A percentile compares a stretch with the other conserved stretches of the same genome.
Conservation (phyloP, 2,797 vertebrate species). For the Hapalemur alaotrensis region DNA sequence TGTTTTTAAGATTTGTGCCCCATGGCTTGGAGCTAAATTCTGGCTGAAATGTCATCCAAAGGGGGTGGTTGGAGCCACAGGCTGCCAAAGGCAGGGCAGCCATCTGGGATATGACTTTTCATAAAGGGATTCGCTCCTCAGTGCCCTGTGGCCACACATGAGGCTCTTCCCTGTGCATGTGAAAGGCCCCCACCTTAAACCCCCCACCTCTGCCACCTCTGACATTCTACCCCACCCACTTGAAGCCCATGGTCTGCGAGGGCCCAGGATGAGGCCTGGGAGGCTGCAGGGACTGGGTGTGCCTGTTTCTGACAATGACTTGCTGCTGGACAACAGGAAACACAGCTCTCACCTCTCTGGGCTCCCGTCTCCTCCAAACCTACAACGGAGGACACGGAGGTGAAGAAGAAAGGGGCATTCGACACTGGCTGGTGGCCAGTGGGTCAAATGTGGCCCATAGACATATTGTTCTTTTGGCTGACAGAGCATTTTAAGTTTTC, state of each 20-base stretch:
- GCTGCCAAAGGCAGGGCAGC: not conserved
- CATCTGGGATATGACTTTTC: not conserved
- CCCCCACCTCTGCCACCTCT: too few relatives aligned
- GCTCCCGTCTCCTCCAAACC: not conserved
- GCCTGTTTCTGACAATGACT: not conserved
- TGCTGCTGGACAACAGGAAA: not conserved
- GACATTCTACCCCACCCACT: accelerated
- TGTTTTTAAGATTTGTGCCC: slow-evolving; percentile 54
- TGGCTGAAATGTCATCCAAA: slow-evolving; percentile 49
- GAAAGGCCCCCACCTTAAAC: not conserved
- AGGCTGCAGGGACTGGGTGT: accelerated
- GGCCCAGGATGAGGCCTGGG: not conserved
- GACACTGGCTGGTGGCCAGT: not conserved
- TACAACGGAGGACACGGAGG: not conserved
- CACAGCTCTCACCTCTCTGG: not conserved
- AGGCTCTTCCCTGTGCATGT: not conserved
- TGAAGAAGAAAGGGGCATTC: not conserved
- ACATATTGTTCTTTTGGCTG: not conserved
- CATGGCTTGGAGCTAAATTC: slow-evolving; percentile 38
- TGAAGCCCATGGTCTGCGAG: not conserved
- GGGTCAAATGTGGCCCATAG: not conserved
- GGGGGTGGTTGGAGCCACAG: not conserved
- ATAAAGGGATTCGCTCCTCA: slow-evolving; percentile 52
- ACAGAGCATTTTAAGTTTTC: not conserved
- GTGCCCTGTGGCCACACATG: not conserved